phyloP scores from a whole-genome alignment of 2,797 vertebrate species.

The Ataeniobius toweri region DNA sequence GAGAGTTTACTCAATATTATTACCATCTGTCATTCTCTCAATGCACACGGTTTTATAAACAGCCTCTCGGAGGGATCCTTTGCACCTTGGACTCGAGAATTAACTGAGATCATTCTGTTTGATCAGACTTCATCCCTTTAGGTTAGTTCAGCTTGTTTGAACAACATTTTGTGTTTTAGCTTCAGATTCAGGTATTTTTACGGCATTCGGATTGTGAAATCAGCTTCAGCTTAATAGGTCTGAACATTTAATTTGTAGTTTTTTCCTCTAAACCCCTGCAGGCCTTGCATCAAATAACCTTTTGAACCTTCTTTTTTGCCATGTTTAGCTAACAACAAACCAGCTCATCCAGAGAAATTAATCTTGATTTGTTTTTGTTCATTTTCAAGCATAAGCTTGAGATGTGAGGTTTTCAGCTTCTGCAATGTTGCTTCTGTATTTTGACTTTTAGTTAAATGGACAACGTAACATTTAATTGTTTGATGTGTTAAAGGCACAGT shows the following conservation, averaged over 20 bases:
- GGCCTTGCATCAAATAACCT: neutral
- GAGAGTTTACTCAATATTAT: constrained; percentile 71
- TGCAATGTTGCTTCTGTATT: neutral
- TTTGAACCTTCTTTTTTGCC: neutral
- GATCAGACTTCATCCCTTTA: constrained; percentile 53
- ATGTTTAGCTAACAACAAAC: neutral
- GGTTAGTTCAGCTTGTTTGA: constrained; percentile 24
- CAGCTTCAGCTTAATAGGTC: neutral
- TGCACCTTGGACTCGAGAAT: constrained; percentile 52
- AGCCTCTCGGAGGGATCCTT: constrained; percentile 32
- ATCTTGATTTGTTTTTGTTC: neutral
- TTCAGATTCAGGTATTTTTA: constrained; percentile 12
- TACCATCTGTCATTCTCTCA: constrained; percentile 43
- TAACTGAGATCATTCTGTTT: constrained; percentile 43
- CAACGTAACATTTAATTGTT: no score
- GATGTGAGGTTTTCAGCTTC: neutral
- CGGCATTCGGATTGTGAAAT: constrained; percentile 32
- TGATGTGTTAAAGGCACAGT: no score
- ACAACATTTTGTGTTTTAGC: constrained; percentile 21
- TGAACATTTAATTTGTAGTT: neutral
- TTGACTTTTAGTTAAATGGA: neutral
- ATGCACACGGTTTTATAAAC: constrained; percentile 48
- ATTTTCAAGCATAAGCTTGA: neutral
- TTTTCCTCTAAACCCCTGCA: neutral
- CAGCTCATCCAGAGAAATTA: neutral